Evolutionary conservation across 1,140 invertebrate species (phyloP).

Genomic region (Drosophila tani): DNA sequence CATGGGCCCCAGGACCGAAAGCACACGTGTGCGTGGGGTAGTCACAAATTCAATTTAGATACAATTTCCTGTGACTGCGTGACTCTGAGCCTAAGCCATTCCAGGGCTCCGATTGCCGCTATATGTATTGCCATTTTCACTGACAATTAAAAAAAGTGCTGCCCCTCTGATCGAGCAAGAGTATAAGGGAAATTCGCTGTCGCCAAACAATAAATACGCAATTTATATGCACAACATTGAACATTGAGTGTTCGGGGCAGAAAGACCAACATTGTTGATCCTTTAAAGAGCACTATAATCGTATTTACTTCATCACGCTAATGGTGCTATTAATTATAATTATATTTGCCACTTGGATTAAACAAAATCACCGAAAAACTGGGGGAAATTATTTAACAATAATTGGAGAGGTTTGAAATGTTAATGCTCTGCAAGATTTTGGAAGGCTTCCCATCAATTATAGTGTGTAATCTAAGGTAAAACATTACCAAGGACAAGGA

Average conservation of each 20-base stretch:
- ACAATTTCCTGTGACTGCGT: constrained; percentile 80
- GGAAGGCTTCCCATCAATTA: not conserved
- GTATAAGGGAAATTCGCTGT: constrained; percentile 38
- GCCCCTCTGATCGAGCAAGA: constrained; percentile 9
- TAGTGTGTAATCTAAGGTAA: not conserved
- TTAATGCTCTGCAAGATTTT: no score
- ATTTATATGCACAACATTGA: constrained; percentile 65
- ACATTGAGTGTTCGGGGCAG: not conserved
- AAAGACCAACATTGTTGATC: constrained; percentile 31
- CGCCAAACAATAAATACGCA: constrained; percentile 76
- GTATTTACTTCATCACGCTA: constrained; percentile 27
- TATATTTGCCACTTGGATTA: constrained; percentile 42
- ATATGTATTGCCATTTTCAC: constrained; percentile 32
- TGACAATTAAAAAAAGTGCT: constrained; percentile 62
- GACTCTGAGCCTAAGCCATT: constrained; percentile 55
- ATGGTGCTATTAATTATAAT: constrained; percentile 51
- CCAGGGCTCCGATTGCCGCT: constrained; percentile 9
- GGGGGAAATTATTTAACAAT: not conserved
- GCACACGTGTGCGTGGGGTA: constrained; percentile 50
- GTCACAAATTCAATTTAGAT: constrained; percentile 82
- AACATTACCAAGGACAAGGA: not conserved
- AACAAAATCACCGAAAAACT: constrained; percentile 22
- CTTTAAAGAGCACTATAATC: constrained; percentile 37
- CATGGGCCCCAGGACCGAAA: constrained; percentile 10
- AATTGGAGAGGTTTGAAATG: not conserved